phyloP scores from a whole-genome alignment of 2,797 vertebrate genomes.

The Setipinna tenuifilis region DNA sequence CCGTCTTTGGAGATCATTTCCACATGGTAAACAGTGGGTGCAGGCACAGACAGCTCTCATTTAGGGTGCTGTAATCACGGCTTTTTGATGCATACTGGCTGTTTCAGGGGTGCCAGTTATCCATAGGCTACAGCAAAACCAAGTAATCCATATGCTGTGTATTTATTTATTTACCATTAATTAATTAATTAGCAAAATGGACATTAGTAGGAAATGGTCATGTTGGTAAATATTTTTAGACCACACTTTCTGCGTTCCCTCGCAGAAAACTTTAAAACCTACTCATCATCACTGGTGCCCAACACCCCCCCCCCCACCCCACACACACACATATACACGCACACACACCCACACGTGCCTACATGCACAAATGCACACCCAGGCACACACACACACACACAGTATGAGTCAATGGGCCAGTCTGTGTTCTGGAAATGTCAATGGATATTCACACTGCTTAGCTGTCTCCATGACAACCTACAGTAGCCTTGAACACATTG shows the following conservation, averaged over 20 bases:
- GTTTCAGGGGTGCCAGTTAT: not conserved
- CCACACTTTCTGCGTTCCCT: too few species aligned
- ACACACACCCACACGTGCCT: too few species aligned
- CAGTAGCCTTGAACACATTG: constrained; percentile 26
- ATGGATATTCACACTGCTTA: constrained; percentile 41
- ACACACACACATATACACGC: not conserved
- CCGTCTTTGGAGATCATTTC: not conserved
- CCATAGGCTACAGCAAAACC: not conserved
- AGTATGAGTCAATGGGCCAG: constrained; percentile 34
- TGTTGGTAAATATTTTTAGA: too few species aligned
- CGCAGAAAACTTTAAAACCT: too few species aligned
- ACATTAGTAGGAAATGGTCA: too few species aligned
- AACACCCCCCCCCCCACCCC: too few species aligned
- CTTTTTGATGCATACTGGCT: not conserved
- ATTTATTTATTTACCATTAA: too few species aligned
- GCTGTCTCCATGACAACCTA: constrained; percentile 47
- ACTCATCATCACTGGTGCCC: too few species aligned
- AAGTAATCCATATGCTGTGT: not conserved
- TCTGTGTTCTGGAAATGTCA: constrained; percentile 49
- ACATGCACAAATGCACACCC: too few species aligned
- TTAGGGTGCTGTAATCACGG: not conserved
- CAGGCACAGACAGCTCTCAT: not conserved
- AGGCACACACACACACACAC: not conserved
- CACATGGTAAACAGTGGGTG: not conserved
- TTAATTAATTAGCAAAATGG: too few species aligned